These are phyloP conservation scores for Pedetes capensis DNA, from an alignment of 2,113 vertebrate species.

Conservation along the genomic window DNA sequence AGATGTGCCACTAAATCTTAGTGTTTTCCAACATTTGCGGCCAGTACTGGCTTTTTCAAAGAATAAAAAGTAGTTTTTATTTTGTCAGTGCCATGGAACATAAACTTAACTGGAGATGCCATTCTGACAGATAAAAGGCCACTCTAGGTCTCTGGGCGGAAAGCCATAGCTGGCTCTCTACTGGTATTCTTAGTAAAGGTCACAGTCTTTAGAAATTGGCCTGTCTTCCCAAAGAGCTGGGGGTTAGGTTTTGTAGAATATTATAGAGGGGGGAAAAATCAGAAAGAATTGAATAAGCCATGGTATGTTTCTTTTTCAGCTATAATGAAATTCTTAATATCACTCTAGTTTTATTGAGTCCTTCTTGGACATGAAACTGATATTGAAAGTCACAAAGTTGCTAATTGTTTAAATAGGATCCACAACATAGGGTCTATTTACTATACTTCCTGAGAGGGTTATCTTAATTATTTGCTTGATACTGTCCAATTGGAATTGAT, in stretches of 20 bases:
- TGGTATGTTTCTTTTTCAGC: background rate
- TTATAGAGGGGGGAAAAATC: background rate
- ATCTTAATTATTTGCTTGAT: background rate
- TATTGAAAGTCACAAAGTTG: background rate
- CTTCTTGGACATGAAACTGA: background rate
- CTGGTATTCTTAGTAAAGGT: background rate
- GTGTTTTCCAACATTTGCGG: background rate
- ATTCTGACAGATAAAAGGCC: background rate
- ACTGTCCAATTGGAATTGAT: background rate
- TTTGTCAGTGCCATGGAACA: background rate
- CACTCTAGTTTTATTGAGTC: background rate
- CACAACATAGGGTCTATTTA: background rate
- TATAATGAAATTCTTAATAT: background rate
- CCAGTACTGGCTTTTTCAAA: background rate
- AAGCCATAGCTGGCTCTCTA: background rate
- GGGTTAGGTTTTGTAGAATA: background rate
- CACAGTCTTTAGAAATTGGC: background rate
- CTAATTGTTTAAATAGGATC: background rate
- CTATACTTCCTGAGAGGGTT: background rate
- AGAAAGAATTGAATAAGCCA: background rate
- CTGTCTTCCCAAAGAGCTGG: background rate
- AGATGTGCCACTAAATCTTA: background rate
- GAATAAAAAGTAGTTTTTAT: background rate
- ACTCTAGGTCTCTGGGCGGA: background rate
- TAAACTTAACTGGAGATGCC: background rate